Evolutionary conservation across 2,888 invertebrate species (phyloP), one percentile per base, ranked within the genome.

Genomic region (Dysmachus trigonus): DNA sequence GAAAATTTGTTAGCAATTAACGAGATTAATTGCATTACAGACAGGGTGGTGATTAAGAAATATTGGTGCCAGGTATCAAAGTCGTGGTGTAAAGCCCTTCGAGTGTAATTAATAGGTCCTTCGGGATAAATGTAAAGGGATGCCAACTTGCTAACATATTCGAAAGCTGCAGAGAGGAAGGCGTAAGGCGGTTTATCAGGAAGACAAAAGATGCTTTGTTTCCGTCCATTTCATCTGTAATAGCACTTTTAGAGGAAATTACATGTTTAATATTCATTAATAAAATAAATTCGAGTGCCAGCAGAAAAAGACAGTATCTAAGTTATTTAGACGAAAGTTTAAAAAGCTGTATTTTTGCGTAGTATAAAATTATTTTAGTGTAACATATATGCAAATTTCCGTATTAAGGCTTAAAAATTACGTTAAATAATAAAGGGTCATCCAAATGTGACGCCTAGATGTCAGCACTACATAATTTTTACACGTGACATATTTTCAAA

Each of bases 1-100:
- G 79, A 79, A 85, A 85, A 79, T 85, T 85, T 79, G 77, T 85
- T 79, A 85, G 85, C 85, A 85, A 85, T 85, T 85, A 85, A 85
- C 85, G 62, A 79, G 77, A 85, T 85, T 71, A 85, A 85, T 85
- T 41, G 51, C 83, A 83, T 83, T 83, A 77, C 77, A 77, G 77
- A 77, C 47, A 27, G 47, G 77, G 77, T 27, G 77, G 81, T 81
- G 81, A 81, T 51, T 81, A 62, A 81, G 81, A 81, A 81, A 81
- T 81, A 81, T 35, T 62, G 35, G 62, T 62, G 27, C 22, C 62
- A 62, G 62, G 62, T 62, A 62, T 62, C 62, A 62, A 62, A 62
- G 62, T 62, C 22, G 62, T 62, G 10, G 27, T 62, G 27, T 22
- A 62, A 27, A 27, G 22, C 2, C 62, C 18, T 62, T 27, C 62